Percentiles rank a stretch among this genome's conserved stretches.
These are phyloP conservation scores for Corydoras sp. DNA, from an alignment of 2,113 vertebrate species.

Conservation along the genomic window DNA sequence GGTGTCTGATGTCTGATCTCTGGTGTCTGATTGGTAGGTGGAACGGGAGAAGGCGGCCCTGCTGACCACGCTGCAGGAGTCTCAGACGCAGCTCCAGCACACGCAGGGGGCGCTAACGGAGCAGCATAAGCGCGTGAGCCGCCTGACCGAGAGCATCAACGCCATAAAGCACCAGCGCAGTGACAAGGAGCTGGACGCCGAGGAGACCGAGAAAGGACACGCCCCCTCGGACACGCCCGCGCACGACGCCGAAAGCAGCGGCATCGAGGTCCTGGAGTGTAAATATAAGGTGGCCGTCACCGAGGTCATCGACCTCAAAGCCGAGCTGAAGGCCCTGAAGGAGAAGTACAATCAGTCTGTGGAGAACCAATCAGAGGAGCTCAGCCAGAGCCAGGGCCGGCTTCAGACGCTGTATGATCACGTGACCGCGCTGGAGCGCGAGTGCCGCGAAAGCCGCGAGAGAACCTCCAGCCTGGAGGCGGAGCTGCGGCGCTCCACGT, in stretches of 20 bases:
- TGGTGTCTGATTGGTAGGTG: constrained; percentile 65
- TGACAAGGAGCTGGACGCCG: constrained; percentile 76
- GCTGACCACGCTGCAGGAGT: constrained; percentile 87
- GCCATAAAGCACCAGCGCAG: constrained; percentile 77
- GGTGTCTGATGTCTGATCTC: too few relatives aligned
- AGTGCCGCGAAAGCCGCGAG: constrained; percentile 76
- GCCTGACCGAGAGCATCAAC: constrained; percentile 80
- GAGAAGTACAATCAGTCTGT: constrained; percentile 88
- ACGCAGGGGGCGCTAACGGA: constrained; percentile 89
- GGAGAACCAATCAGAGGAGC: constrained; percentile 82
- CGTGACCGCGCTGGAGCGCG: constrained; percentile 75
- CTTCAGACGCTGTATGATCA: constrained; percentile 76
- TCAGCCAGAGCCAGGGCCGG: constrained; percentile 72
- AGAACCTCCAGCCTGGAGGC: constrained; percentile 77
- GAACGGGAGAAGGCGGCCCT: constrained; percentile 89
- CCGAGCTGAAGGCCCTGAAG: constrained; percentile 92
- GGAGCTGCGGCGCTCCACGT: constrained; percentile 75
- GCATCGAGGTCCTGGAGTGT: constrained; percentile 89
- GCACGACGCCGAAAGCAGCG: constrained; percentile 79
- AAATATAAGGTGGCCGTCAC: constrained; percentile 96
- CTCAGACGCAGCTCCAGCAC: constrained; percentile 90
- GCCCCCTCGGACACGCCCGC: constrained; percentile 65
- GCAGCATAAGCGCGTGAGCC: constrained; percentile 81
- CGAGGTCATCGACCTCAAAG: constrained; percentile 94
- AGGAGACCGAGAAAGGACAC: constrained; percentile 77